Base-by-base conservation (phyloP, 2,797 vertebrate genomes). In the Garrulus glandarius region DNA sequence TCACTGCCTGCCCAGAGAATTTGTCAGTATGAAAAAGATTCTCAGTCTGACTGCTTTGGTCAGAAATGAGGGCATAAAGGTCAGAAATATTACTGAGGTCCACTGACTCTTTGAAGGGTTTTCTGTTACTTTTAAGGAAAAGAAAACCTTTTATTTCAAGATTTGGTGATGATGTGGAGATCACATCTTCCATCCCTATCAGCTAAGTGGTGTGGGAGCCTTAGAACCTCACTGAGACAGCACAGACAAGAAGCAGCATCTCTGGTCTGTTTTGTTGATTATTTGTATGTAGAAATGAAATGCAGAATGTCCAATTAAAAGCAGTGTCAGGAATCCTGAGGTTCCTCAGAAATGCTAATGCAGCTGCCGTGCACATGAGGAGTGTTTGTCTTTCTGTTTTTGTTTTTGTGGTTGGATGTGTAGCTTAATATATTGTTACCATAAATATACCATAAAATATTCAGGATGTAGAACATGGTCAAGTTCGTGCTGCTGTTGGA, bases 381-480 rank as follows among this genome's bases (percentile, higher is more conserved):
- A 52, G 34, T 82, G 4, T 74, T 95, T 93, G 75, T 70, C 93
- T 85, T 65, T 93, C 91, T 96, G 93, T 89, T 96, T 94, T 96
- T 96, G 60, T 94, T 95, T 96, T 91, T 94, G 96, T 94, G 96
- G 95, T 94, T 91, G 80, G 64, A 88, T 69, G 88, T 93, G 86
- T 86, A 94, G 93, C 92, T 95, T 86, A 94, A 92, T 93, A 76
- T 95, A 95, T 78, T 93, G 92, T 93, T 93, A 74, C 92, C 94
- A 96, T 95, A 96, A 96, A 96, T 94, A 91, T 20, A 56, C 91
- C 80, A 93, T 96, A 93, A 95, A 96, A 92, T 95, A 96, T 87
- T 96, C 96, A 96, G 92, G 85, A 95, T 96, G 92, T 96, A 89
- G 80, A 92, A 91, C 94, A 92, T 10, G 70, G 89, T 81, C 89